Evolutionary conservation across 2,888 invertebrate genomes (phyloP).

Genomic region (Clivina fossor): DNA sequence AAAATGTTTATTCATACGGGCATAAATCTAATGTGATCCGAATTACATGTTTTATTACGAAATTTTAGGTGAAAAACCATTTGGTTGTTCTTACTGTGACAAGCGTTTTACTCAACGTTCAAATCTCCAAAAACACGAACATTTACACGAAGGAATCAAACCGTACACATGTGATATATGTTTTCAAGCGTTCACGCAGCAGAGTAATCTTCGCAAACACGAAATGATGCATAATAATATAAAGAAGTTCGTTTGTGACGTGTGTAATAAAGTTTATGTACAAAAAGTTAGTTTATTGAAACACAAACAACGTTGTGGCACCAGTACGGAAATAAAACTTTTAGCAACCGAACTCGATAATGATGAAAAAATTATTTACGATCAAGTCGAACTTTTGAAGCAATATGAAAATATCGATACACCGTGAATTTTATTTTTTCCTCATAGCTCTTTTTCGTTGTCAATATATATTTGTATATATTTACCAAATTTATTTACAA

Average conservation of each 20-base stretch:
- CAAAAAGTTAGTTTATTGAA: constrained; percentile 32
- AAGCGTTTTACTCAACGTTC: constrained; percentile 39
- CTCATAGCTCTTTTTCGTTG: too few relatives aligned
- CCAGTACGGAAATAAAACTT: neutral
- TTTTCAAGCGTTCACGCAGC: constrained; percentile 37
- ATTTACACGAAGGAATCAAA: constrained; percentile 38
- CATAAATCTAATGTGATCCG: too few relatives aligned
- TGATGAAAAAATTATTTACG: constrained; percentile 9
- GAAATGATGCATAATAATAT: constrained; percentile 35
- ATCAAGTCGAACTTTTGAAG: constrained; percentile 16
- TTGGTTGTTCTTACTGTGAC: constrained; percentile 37
- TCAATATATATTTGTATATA: too few relatives aligned
- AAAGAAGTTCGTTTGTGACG: constrained; percentile 25
- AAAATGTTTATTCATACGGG: too few relatives aligned
- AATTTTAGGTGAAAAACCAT: constrained; percentile 40
- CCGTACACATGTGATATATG: constrained; percentile 38
- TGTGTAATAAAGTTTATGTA: constrained; percentile 28
- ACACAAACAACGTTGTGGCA: constrained; percentile 23
- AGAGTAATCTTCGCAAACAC: constrained; percentile 39
- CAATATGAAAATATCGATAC: constrained; percentile 23
- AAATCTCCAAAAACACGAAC: constrained; percentile 39
- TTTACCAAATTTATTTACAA: too few relatives aligned
- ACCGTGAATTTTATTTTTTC: too few relatives aligned
- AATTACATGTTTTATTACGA: constrained; percentile 6
- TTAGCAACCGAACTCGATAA: neutral